These are phyloP conservation scores for Florisuga fusca DNA, from an alignment of 2,797 vertebrate genomes.

Conservation along the genomic window DNA sequence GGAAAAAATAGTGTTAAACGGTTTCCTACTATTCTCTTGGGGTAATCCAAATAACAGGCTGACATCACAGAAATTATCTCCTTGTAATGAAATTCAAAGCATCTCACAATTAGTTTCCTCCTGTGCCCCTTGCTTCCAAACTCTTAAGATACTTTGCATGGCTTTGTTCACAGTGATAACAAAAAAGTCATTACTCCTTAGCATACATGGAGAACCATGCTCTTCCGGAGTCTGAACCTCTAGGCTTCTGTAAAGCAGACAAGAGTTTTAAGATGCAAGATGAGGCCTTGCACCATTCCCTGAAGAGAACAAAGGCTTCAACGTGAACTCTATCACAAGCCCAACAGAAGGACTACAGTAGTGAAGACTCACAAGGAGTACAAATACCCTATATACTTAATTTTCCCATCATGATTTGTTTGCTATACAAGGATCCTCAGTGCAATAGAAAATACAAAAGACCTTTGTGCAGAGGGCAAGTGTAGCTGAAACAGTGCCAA, in stretches of 20 bases:
- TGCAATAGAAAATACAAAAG: neutral
- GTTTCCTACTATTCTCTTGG: neutral
- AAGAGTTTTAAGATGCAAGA: neutral
- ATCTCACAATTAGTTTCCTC: neutral
- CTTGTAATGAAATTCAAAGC: neutral
- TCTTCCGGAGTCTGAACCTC: neutral
- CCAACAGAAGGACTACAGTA: neutral
- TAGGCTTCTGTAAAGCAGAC: neutral
- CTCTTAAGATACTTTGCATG: neutral
- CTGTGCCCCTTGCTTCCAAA: neutral
- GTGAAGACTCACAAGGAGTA: constrained; percentile 21
- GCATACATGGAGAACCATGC: neutral
- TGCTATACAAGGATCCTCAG: constrained; percentile 44
- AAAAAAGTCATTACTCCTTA: neutral
- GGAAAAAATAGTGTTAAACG: neutral
- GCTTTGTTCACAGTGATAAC: neutral
- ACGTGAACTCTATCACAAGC: neutral
- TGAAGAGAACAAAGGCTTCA: neutral
- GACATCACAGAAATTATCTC: neutral
- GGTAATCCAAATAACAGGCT: neutral
- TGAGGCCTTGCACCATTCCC: neutral
- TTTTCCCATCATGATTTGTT: constrained; percentile 56
- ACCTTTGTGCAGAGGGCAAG: constrained; percentile 60
- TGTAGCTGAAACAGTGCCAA: constrained; percentile 56
- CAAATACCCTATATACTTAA: constrained; percentile 32